These are phyloP conservation scores for Peromyscus leucopus DNA, from an alignment of 2,113 vertebrate genomes.

Conservation along the genomic window DNA sequence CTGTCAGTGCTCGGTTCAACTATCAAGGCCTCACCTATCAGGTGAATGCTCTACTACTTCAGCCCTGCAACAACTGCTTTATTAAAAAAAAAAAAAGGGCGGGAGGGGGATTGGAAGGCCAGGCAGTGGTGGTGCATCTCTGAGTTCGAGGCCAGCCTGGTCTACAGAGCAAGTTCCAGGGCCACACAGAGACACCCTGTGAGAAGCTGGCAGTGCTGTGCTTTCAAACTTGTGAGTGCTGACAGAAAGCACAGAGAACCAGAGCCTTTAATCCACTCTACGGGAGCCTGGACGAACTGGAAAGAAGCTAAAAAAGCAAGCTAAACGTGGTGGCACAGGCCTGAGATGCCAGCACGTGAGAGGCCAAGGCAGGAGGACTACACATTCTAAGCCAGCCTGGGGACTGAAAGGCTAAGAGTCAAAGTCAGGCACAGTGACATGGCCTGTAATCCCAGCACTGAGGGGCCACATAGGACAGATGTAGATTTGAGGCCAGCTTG, in stretches of 20 bases:
- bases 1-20: background rate
- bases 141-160: background rate
- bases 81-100: background rate
- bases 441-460: background rate
- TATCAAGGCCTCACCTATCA: background rate
- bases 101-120: background rate
- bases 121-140: too few species aligned
- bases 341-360: background rate
- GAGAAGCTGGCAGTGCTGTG: background rate
- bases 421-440: background rate
- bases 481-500: too few species aligned
- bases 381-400: background rate
- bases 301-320: background rate
- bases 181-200: too few species aligned
- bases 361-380: background rate
- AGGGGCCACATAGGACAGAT: background rate
- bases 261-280: background rate
- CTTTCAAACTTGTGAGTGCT: background rate
- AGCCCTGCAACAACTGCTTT: background rate
- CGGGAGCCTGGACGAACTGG: background rate
- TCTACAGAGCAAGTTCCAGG: background rate
- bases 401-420: background rate
- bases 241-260: background rate
- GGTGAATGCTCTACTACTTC: background rate
- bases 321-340: background rate